Base-by-base conservation (phyloP, 1,140 invertebrate genomes). In the Zaprionus ornatus region DNA sequence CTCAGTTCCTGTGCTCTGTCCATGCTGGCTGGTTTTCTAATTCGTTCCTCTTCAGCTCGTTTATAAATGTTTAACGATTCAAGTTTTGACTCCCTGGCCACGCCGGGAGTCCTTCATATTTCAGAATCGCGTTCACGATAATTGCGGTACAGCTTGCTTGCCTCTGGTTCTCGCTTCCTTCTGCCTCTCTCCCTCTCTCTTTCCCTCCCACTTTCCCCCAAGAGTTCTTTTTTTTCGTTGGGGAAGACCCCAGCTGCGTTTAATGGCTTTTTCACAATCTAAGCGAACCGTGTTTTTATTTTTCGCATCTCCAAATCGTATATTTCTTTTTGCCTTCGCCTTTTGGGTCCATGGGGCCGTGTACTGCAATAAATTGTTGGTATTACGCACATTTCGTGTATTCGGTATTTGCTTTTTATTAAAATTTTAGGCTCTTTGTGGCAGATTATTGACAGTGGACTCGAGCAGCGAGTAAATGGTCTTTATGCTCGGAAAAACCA, bases 261-360 rank as follows among this genome's bases (percentile, higher is more conserved):
- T 87, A 87, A 87, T 87, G 80, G 84, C 77, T 88, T 87, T 87
- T 88, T 78, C 77, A 80, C 84, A 87, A 80, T 87, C 88, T 87
- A 84, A 87, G 86, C 84, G 84, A 87, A 85, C 88, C 70, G 84
- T 68, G 83, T 77, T 87, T 83, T 66, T 65, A 27, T 65, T 55
- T 52, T 25, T 55, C 81, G 40, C 40, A 45, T 78, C 86, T 87
- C 64, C 77, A 81, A 82, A 85, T 79, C 73, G 77, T n/a, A 45
- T 70, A 67, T 80, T 65, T 76, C 70, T 59, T 59, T 50, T 32
- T 45, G 17, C 7, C 6, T 52, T 21, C 57, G 60, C 73, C 15
- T 48, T 19, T 7, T 72, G 4, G 25, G 17, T 37, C 27, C 35
- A 60, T 65, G 64, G 50, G 50, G 12, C 52, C 23, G 52, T 50